Evolutionary conservation across 2,888 invertebrate genomes (phyloP), one percentile per base, ranked within the genome.

Genomic region (Argyresthia albistria): DNA sequence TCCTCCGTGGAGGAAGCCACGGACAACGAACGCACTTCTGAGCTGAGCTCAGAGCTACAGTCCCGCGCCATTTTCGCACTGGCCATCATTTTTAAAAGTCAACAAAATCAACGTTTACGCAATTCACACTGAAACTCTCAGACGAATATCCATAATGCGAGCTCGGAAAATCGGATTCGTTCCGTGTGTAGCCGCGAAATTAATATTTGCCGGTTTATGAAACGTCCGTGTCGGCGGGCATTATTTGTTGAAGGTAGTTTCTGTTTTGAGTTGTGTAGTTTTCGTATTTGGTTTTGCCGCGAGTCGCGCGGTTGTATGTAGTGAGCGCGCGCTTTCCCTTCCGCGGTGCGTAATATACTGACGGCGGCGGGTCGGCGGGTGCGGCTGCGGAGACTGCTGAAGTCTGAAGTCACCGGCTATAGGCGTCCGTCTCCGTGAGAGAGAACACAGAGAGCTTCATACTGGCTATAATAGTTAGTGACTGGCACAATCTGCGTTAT

Each of bases 1-100:
- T 89, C 88, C 62, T 89, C 89, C 46, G 86, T 89, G 36, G 89
- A 89, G 16, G 89, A 89, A 8, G 88, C 81, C 60, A 88, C 78
- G 46, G 88, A 88, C 53, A 88, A 67, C 47, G 88, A 88, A 55
- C 88, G 70, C 60, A 88, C 80, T 54, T 88, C 88, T 11, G 87
- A 81, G 60, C 88, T 81, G 58, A 88, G 67, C 55, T 88, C 88
- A 54, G 88, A 84, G 68, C 87, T 88, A 67, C 88, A 88, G 67
- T 88, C 88, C 67, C 88, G 73, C 73, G 88, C 83, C 70, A 88
- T 66, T 66, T 88, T 88, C 49, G 88, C 86, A 82, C 88, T 88
- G 60, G 88, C 82, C 88, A 88, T 88, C 88, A 88, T 88, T 83
- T 87, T 88, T 64, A 48, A 42, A 35, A 42, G 35, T 47, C 35